phyloP scores from a whole-genome alignment of 2,113 vertebrate genomes.

The Aramus guarauna region DNA sequence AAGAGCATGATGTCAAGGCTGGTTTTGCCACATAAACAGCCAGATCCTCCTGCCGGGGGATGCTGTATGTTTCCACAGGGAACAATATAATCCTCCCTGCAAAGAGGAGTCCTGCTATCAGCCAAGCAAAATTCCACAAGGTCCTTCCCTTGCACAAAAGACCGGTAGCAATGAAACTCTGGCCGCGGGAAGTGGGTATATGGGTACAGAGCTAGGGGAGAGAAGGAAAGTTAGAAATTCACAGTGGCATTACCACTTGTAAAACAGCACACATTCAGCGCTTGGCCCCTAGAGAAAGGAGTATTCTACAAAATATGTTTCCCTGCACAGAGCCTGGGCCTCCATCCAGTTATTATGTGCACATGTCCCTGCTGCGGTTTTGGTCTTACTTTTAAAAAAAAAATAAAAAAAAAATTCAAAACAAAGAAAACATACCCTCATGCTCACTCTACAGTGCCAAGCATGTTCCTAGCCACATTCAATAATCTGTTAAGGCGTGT shows the following conservation, averaged over 20 bases:
- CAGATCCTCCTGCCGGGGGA: slow-evolving; percentile 13
- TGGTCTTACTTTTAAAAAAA: not conserved
- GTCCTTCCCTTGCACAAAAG: not conserved
- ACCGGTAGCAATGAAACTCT: not conserved
- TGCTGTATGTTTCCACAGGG: not conserved
- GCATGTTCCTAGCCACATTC: not conserved
- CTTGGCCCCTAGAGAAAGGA: not conserved
- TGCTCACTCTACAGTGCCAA: not conserved
- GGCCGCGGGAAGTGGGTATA: not conserved
- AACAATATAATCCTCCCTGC: not conserved
- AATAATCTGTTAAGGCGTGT: not conserved
- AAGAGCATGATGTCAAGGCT: slow-evolving; percentile 29
- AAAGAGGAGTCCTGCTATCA: not conserved
- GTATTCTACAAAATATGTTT: not conserved
- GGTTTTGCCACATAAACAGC: not conserved
- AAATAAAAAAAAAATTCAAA: not conserved
- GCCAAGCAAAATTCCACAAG: not conserved
- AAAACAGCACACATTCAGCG: not conserved
- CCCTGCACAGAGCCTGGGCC: slow-evolving; percentile 18
- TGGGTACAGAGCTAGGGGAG: not conserved
- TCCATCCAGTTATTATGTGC: slow-evolving; percentile 22
- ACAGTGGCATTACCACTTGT: not conserved
- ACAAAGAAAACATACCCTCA: slow-evolving; percentile 6
- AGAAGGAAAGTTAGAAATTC: not conserved
- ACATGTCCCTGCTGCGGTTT: not conserved